Conservation (phyloP, 2,888 invertebrate genomes). For the Limenitis camilla region DNA sequence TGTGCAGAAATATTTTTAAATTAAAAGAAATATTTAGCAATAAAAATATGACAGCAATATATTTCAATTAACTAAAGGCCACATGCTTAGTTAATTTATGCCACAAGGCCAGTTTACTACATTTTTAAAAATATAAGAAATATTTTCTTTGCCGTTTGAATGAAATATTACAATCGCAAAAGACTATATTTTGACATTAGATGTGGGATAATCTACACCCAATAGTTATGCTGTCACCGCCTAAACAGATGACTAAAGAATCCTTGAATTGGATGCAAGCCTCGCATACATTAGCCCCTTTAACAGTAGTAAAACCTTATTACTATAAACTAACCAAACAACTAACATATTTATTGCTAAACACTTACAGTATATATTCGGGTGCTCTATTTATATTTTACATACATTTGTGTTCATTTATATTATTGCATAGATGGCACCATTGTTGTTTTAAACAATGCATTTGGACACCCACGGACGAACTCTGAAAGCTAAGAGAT, state of each 20-base stretch:
- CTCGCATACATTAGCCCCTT: slow-evolving; percentile 51
- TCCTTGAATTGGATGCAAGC: slow-evolving; percentile 60
- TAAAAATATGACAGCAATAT: too few species aligned
- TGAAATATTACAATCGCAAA: too few species aligned
- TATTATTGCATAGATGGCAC: slow-evolving; percentile 52
- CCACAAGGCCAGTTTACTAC: too few species aligned
- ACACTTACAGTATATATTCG: slow-evolving; percentile 16
- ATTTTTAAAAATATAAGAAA: too few species aligned
- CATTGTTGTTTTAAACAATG: slow-evolving; percentile 64
- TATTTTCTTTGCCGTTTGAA: too few species aligned
- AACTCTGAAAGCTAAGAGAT: slow-evolving; percentile 41
- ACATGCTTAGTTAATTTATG: too few species aligned
- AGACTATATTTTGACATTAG: slow-evolving; percentile 2
- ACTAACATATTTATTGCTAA: neutral
- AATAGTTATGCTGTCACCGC: slow-evolving; percentile 32
- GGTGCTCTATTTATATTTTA: slow-evolving; percentile 16
- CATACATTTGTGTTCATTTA: slow-evolving; percentile 25
- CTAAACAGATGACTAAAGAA: slow-evolving; percentile 46
- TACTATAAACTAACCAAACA: neutral
- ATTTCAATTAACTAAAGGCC: too few species aligned
- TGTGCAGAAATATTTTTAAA: too few species aligned
- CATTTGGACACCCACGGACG: slow-evolving; percentile 50
- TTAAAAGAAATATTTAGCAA: too few species aligned
- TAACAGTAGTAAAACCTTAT: neutral
- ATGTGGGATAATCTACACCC: slow-evolving; percentile 18